Evolutionary conservation across 2,797 vertebrate genomes (phyloP).

Genomic region (Gymnothorax javanicus): DNA sequence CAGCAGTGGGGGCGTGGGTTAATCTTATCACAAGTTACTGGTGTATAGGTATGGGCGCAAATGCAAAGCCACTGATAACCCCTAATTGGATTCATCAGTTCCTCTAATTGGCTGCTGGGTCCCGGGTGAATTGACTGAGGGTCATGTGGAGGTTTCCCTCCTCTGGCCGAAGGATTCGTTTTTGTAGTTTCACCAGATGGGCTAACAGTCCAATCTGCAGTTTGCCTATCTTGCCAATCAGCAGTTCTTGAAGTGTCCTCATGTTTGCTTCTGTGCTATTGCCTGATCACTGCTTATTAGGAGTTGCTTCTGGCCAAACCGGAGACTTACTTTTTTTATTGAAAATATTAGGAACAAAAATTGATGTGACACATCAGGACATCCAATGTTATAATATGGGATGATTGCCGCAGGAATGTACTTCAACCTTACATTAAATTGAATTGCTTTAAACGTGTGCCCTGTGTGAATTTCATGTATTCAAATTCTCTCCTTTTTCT

Average conservation of each 20-base stretch:
- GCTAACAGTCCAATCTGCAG: neutral
- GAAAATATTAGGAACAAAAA: neutral
- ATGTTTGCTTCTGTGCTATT: neutral
- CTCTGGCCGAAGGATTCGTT: neutral
- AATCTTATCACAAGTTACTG: conserved; percentile 46
- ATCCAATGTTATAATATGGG: neutral
- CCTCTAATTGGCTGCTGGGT: conserved; percentile 44
- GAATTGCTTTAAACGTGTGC: neutral
- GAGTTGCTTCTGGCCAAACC: neutral
- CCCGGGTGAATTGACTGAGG: conserved; percentile 28
- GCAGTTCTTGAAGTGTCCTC: neutral
- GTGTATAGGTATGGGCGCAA: conserved; percentile 20
- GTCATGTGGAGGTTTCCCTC: neutral
- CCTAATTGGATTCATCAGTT: conserved; percentile 45
- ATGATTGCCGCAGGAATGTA: neutral
- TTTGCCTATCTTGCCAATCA: no score
- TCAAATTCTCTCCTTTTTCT: neutral
- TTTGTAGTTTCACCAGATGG: neutral
- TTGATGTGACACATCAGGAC: neutral
- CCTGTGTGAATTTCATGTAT: neutral
- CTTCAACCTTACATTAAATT: neutral
- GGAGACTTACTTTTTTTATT: neutral
- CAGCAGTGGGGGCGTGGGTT: conserved; percentile 27
- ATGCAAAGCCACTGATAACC: conserved; percentile 44
- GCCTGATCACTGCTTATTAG: neutral